Base-by-base conservation (phyloP, 2,113 vertebrate species). In the Cariama cristata region DNA sequence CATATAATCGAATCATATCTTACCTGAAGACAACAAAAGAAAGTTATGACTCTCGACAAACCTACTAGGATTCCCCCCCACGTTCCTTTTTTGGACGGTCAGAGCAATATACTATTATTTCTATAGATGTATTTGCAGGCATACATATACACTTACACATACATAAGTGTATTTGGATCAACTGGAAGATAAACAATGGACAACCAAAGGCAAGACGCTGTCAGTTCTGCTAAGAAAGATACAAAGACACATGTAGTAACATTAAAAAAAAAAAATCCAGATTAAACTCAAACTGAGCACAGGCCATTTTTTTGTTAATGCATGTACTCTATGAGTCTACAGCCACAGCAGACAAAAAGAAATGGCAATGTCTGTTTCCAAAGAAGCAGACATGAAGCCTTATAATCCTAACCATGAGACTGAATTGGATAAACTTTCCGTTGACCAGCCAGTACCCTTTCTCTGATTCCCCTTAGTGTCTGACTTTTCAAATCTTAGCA, bases 1-100 rank as follows among this genome's bases (percentile, higher is more conserved):
- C 94, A 96, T 89, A 85, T 4, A 55, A 96, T 91, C 96, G 76
- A 64, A 87, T 83, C 81, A 76, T 95, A 95, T 86, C 53, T 79
- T 64, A 74, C 38, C 47, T 55, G 90, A 84, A 32, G 69, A 60
- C 40, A 79, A 90, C 15, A 63, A 62, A 94, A 90, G 24, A 64
- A 89, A 95, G 92, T 40, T 84, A 74, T 35, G n/a, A 58, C 27
- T 81, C 23, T 28, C 69, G 49, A 28, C 49, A 69, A 47, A 77
- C 26, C 59, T 77, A 30, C 26, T 66, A 30, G 21, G 32, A 63
- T 33, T 50, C 14, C 27, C 27, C 14, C 58, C 6, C 38, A 52
- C 24, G 19, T 66, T 64, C 27, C 47, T 63, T 42, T 67, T 50
- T 67, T 81, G 60, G 35, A 86, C 30, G 75, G 80, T 55, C 59